Percentiles rank a stretch among this genome's conserved stretches.
These are phyloP conservation scores for Heliconius eleuchia DNA, from an alignment of 1,140 invertebrate species.

Conservation along the genomic window DNA sequence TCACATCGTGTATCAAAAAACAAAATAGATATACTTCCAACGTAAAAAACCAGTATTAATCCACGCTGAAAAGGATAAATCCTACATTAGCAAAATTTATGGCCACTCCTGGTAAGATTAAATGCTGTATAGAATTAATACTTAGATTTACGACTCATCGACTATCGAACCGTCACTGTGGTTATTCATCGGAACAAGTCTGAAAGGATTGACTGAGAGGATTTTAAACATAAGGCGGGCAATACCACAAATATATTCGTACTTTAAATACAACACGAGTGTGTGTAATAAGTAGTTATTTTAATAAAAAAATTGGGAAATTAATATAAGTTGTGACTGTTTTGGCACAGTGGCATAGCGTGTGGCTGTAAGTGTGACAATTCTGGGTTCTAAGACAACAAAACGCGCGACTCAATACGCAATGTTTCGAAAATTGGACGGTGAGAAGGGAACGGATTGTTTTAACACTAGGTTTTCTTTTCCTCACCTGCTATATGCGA, in stretches of 20 bases:
- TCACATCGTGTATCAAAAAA: background rate
- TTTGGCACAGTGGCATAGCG: too few relatives aligned
- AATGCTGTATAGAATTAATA: conserved; percentile 35
- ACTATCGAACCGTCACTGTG: conserved; percentile 21
- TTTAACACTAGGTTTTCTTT: too few relatives aligned
- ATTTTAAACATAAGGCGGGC: background rate
- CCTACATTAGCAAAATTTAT: conserved; percentile 15
- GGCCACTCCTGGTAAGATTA: conserved; percentile 31
- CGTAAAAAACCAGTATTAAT: background rate
- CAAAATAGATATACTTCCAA: background rate
- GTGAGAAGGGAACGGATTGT: too few relatives aligned
- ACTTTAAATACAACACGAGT: background rate
- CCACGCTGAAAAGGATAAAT: conserved; percentile 17
- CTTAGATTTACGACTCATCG: conserved; percentile 23
- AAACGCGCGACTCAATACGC: too few relatives aligned
- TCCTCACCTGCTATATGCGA: too few relatives aligned
- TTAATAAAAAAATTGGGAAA: too few relatives aligned
- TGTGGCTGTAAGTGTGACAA: too few relatives aligned
- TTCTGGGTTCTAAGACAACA: too few relatives aligned
- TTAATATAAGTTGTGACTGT: too few relatives aligned
- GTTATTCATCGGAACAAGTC: conserved; percentile 6
- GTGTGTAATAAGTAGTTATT: background rate
- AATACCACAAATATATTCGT: background rate
- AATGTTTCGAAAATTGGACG: too few relatives aligned
- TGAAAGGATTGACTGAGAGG: background rate